Conservation (phyloP, 1,140 invertebrate species). For the Megalonaias nervosa region DNA sequence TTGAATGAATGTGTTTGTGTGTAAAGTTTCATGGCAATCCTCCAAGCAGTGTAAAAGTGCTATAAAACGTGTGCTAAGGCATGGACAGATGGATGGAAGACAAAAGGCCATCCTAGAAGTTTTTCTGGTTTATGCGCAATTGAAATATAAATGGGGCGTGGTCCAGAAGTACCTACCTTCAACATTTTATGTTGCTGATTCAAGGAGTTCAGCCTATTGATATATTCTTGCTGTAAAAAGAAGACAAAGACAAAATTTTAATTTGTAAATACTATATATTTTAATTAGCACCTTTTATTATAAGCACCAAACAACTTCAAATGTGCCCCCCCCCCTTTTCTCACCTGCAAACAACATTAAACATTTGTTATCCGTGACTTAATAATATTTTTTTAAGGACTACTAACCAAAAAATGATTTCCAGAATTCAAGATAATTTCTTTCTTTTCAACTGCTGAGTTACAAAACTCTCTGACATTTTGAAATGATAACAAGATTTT, state of each 20-base stretch:
- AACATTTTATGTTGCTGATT: conserved; percentile 55
- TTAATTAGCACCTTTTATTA: background rate
- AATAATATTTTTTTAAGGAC: no score
- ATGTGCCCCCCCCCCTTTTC: background rate
- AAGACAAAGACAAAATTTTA: conserved; percentile 7
- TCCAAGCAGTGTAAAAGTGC: no score
- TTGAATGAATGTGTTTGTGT: no score
- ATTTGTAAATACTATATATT: background rate
- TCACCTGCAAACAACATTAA: background rate
- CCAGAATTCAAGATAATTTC: background rate
- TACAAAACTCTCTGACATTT: no score
- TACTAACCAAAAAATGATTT: background rate
- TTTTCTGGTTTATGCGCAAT: no score
- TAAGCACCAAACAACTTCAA: background rate
- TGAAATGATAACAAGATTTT: no score
- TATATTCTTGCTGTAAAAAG: conserved; percentile 49
- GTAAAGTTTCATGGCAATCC: no score
- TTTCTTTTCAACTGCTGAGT: no score
- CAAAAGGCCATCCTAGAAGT: no score
- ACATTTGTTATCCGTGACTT: background rate
- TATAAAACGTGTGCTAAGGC: no score
- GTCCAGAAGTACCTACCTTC: conserved; percentile 25
- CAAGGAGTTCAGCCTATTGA: conserved; percentile 43
- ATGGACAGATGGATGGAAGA: no score
- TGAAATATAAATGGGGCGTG: no score